Base-by-base conservation (phyloP, 2,113 vertebrate species). In the Macrotus californicus region DNA sequence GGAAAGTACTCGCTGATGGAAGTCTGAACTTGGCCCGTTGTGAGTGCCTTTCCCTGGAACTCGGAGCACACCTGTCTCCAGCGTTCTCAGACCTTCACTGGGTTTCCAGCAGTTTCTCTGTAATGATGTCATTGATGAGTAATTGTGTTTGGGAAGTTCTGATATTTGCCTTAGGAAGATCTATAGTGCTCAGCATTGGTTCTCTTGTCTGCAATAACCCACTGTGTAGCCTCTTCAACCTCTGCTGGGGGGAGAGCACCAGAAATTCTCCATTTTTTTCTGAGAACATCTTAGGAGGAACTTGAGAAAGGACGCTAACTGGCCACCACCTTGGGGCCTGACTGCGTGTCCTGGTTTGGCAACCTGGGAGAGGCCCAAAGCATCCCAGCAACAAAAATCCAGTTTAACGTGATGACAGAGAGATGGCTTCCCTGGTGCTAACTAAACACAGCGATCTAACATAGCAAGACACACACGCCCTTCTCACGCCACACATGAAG, bases 51-150 rank as follows among this genome's bases (percentile, higher is more conserved):
- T 61, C 86, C 43, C 54, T 56, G 43, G 61, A 80, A 75, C 19
- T 5, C 2, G 2, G 52, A 22, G 67, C 46, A 31, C 7, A 0
- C 2, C 7, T 22, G n/a, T 39, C 1, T 7, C 14, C 46, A 34
- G 14, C 39, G 5, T 46, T 19, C 46, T 34, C 52, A 79, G 73
- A n/a, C 19, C 69, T 26, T 52, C 36, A 34, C n/a, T 43, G 77
- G 0, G 0, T 36, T 84, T 88, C 72, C 46, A 69, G 83, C 34
- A 4, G 67, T 70, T 83, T 87, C 70, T 54, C 61, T 36, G 8
- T 83, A 59, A 85, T 82, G 21, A 66, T 79, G 67, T 12, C 92
- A 54, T 24, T 39, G 59, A 36, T 54, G 36, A 87, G 70, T 70
- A n/a, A 61, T 75, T 81, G 82, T 77, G 76, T 61, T 87, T 94